These are phyloP conservation scores for Camponotus floridanus DNA, from an alignment of 1,140 invertebrate genomes.

Conservation along the genomic window DNA sequence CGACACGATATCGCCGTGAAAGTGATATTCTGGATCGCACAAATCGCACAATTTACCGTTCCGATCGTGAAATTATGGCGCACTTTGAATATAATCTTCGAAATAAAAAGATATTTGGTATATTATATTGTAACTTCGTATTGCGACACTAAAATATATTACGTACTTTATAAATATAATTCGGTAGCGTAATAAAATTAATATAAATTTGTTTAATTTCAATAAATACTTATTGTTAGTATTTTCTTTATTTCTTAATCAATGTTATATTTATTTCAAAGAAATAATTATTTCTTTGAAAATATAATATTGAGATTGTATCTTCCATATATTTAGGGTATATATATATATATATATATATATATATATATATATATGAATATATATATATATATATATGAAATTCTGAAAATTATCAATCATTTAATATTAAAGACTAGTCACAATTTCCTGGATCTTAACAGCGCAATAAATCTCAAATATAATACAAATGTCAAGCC, in stretches of 20 bases:
- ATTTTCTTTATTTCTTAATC: background rate
- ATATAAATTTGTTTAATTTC: background rate
- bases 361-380: background rate
- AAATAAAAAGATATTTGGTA: background rate
- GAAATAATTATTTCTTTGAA: background rate
- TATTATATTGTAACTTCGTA: background rate
- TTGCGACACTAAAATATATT: background rate
- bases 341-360: background rate
- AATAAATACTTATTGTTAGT: background rate
- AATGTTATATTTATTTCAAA: background rate
- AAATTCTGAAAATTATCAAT: background rate
- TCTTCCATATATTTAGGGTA: no score
- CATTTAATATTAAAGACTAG: background rate
- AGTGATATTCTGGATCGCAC: background rate
- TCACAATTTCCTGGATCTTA: conserved; percentile 4
- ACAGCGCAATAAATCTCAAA: conserved; percentile 34
- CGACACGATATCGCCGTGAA: conserved; percentile 13
- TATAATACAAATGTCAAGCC: conserved; percentile 51
- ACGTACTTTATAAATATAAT: background rate
- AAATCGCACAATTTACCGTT: conserved; percentile 46
- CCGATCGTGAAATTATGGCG: background rate
- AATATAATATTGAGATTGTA: background rate
- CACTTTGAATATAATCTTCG: background rate
- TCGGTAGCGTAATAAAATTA: background rate
- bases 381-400: background rate